Evolutionary conservation across 2,797 vertebrate genomes (phyloP).

Genomic region (Ibycter americanus): DNA sequence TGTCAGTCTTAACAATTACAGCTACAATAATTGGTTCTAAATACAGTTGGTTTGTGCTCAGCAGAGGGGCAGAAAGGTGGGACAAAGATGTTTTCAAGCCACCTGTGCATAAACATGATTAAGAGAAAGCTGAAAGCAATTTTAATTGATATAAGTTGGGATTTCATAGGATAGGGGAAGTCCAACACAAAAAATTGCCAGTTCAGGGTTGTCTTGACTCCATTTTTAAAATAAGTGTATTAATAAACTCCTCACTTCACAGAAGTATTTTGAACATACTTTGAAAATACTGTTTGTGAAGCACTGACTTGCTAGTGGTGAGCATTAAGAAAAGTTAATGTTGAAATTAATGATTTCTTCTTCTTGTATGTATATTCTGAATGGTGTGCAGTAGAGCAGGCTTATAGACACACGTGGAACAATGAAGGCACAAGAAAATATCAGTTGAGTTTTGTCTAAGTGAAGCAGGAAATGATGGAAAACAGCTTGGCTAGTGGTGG

Average conservation of each 20-base stretch:
- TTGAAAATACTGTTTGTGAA: not conserved
- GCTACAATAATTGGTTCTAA: not conserved
- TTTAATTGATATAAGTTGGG: not conserved
- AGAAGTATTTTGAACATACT: not conserved
- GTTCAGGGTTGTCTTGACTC: not conserved
- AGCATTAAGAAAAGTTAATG: not conserved
- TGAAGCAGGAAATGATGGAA: not conserved
- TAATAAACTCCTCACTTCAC: not conserved
- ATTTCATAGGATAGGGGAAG: not conserved
- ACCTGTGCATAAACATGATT: not conserved
- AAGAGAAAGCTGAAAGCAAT: not conserved
- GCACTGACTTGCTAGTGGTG: not conserved
- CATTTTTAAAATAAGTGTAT: not conserved
- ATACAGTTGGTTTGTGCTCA: not conserved
- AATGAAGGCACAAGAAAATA: not conserved
- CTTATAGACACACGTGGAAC: not conserved
- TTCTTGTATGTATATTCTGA: not conserved
- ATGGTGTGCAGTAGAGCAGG: not conserved
- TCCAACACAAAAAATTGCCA: not conserved
- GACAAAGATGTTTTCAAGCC: not conserved
- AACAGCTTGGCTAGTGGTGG: not conserved
- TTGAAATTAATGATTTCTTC: not conserved
- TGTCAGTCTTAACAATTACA: not conserved
- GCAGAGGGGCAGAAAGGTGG: not conserved
- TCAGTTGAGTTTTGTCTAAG: not conserved